phyloP scores from a whole-genome alignment of 2,113 vertebrate species.

The Otus sunia region DNA sequence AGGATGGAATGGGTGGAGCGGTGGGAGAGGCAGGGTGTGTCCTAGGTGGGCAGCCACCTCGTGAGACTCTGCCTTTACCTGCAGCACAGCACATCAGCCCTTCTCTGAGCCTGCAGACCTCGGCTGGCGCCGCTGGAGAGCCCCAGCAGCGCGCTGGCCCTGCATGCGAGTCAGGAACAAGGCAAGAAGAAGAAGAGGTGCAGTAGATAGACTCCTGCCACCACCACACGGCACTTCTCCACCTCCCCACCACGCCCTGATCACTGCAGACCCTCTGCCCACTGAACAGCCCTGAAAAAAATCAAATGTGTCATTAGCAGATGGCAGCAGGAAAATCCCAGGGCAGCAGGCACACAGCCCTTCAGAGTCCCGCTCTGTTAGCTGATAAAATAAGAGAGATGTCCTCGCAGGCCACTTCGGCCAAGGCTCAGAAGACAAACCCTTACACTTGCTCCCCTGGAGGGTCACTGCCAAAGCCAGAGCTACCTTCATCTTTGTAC shows the following conservation, averaged over 20 bases:
- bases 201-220: background rate
- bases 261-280: background rate
- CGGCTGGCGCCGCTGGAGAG: accelerated
- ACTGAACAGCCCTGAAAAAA: background rate
- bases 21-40: background rate
- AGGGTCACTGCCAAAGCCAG: background rate
- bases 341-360: background rate
- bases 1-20: background rate
- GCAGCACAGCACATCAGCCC: background rate
- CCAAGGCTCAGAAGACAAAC: background rate
- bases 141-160: background rate
- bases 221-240: background rate
- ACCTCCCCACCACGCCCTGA: background rate
- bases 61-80: background rate
- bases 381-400: too few species aligned
- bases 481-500: background rate
- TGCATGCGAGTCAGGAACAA: background rate
- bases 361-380: background rate
- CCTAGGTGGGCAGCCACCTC: background rate
- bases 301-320: background rate
- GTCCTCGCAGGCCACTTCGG: background rate
- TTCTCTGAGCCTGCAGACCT: background rate
- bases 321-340: background rate
- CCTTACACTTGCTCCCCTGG: background rate
- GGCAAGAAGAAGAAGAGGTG: background rate